Evolutionary conservation across 1,140 invertebrate genomes (phyloP), one percentile per base, ranked within the genome.

Genomic region (Dendroctonus valens): DNA sequence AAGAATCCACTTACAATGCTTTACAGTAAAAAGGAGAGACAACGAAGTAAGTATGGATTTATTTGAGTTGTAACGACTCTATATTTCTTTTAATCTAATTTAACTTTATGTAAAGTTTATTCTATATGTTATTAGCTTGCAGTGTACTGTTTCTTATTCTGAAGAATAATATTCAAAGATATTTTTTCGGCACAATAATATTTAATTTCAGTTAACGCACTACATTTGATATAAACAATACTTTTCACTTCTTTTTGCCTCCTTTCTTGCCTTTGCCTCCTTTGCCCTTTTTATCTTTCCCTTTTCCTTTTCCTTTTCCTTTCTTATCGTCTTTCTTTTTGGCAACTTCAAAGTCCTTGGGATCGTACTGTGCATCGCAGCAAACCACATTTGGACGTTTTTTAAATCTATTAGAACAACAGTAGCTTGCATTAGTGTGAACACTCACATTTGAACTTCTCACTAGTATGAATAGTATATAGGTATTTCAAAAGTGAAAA

Each of bases 291-390:
- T 61, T 53, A 49, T 69, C 66, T 11, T 63, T 68, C 14, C 60
- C 65, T 55, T 73, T 70, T 46, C 58, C 62, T 46, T 73, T 69
- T 44, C 64, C 59, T 68, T 71, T 59, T 55, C 55, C 53, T 14
- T 70, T 64, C 57, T 50, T 60, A 65, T 71, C 58, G 51, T 48
- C 42, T 61, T 61, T 69, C 57, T 14, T 67, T 63, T 59, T 65
- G 54, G 38, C 5, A 38, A 12, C 46, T 48, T 41, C 40, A 63
- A 75, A 63, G 70, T 78, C 77, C 50, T 72, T 69, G 0, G 60
- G 37, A 55, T 74, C 59, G 44, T 78, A 79, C 50, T 79, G 77
- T 0, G 75, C 69, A 38, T 77, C 73, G 12, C 69, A 70, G 59
- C 76, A 72, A 7, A 71, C 70, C 3, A 76, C 65, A 61, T 75